Percentiles rank a stretch among this genome's conserved stretches.
Conservation (phyloP, 1,140 invertebrate genomes). For the Drosophila ohnishii region DNA sequence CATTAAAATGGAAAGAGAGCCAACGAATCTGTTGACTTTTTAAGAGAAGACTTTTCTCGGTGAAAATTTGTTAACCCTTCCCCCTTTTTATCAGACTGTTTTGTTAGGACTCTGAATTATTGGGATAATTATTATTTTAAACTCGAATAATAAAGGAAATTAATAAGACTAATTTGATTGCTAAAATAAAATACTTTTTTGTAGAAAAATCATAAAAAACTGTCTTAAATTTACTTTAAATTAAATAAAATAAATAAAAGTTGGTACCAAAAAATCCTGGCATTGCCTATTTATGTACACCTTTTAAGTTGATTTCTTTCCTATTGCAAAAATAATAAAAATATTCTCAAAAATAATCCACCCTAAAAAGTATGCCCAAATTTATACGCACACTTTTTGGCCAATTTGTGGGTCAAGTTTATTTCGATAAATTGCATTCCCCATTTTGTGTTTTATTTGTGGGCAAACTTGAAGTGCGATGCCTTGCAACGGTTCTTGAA, state of each 20-base stretch:
- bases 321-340: background rate
- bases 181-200: too few relatives aligned
- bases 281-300: background rate
- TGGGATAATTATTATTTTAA: background rate
- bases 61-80: background rate
- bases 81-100: background rate
- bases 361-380: background rate
- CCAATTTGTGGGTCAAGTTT: slow-evolving; percentile 58
- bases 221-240: too few relatives aligned
- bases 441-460: slow-evolving; percentile 22
- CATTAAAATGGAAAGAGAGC: slow-evolving; percentile 17
- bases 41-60: background rate
- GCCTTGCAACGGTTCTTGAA: slow-evolving; percentile 40
- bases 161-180: too few relatives aligned
- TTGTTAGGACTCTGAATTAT: background rate
- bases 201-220: too few relatives aligned
- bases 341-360: too few relatives aligned
- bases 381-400: background rate
- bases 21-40: slow-evolving; percentile 31
- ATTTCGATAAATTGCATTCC: slow-evolving; percentile 51
- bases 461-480: slow-evolving; percentile 13
- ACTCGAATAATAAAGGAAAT: too few relatives aligned
- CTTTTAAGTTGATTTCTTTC: background rate
- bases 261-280: background rate
- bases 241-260: too few relatives aligned